phyloP scores from a whole-genome alignment of 2,888 invertebrate genomes.

The Melanostoma mellinum region DNA sequence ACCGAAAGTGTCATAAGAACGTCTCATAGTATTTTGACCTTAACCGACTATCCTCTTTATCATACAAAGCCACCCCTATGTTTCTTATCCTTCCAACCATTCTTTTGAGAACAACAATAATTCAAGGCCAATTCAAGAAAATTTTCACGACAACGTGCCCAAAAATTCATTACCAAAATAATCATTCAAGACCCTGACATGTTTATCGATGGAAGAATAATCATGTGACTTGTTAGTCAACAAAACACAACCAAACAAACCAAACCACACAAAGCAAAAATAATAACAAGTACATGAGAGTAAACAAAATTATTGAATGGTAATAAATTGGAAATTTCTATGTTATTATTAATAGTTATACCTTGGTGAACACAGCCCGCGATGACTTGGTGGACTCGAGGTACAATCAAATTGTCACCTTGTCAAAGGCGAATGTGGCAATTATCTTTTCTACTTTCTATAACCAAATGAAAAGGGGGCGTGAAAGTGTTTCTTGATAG shows the following conservation, averaged over 20 bases:
- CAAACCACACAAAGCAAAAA: constrained; percentile 17
- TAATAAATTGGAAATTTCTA: constrained; percentile 34
- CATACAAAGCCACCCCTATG: constrained; percentile 3
- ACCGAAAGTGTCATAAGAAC: constrained; percentile 6
- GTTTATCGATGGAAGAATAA: constrained; percentile 41
- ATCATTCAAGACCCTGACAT: constrained; percentile 41
- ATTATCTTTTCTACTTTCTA: constrained; percentile 41
- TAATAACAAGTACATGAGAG: constrained; percentile 40
- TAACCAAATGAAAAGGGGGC: constrained; percentile 27
- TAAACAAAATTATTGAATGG: constrained; percentile 66
- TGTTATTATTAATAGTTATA: constrained; percentile 53
- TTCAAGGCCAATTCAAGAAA: constrained; percentile 40
- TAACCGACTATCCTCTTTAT: constrained; percentile 16
- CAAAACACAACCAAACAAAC: constrained; percentile 3
- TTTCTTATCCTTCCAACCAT: background rate
- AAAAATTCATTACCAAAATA: constrained; percentile 63
- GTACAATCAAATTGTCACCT: constrained; percentile 55
- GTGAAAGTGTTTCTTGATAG: constrained; percentile 16
- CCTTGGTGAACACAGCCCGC: background rate
- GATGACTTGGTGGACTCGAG: constrained; percentile 21
- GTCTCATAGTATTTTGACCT: constrained; percentile 11
- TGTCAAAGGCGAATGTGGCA: constrained; percentile 55
- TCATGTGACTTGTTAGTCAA: constrained; percentile 37
- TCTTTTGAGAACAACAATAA: constrained; percentile 17
- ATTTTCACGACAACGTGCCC: constrained; percentile 17